These are phyloP conservation scores for Diadromus collaris DNA, from an alignment of 2,888 invertebrate species.

Conservation along the genomic window DNA sequence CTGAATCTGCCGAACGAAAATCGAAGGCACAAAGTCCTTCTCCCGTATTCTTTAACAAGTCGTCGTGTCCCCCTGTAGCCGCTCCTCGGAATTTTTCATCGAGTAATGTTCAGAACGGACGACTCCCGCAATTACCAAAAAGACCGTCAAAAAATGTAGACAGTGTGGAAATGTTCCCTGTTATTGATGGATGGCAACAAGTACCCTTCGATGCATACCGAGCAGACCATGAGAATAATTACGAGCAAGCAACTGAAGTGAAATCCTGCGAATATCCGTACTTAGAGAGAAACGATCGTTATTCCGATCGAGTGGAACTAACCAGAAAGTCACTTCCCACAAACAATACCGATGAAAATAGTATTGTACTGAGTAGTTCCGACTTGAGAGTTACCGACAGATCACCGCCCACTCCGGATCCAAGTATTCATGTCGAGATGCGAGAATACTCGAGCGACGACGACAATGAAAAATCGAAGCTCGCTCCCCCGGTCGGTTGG, in stretches of 20 bases:
- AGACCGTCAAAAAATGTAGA: not conserved
- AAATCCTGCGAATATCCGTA: not conserved
- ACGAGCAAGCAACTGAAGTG: not conserved
- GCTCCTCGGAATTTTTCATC: conserved; percentile 13
- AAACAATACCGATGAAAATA: conserved; percentile 50
- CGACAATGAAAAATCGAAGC: conserved; percentile 80
- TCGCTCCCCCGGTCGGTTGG: conserved; percentile 83
- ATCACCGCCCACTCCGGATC: conserved; percentile 80
- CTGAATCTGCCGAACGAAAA: not conserved
- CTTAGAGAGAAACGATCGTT: not conserved
- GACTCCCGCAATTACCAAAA: not conserved
- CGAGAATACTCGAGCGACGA: conserved; percentile 79
- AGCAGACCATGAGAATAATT: not conserved
- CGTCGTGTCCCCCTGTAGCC: not conserved
- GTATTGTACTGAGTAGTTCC: conserved; percentile 63
- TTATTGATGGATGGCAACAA: not conserved
- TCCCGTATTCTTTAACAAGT: not conserved
- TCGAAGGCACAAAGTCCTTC: conserved; percentile 1
- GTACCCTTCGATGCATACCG: not conserved
- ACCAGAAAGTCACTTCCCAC: not conserved
- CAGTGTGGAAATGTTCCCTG: not conserved
- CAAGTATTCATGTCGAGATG: conserved; percentile 82
- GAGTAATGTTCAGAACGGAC: not conserved
- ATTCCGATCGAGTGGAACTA: not conserved
- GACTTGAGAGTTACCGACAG: conserved; percentile 73